A percentile compares a stretch with the other conserved stretches of the same genome.
phyloP scores from a whole-genome alignment of 2,797 vertebrate genomes.

The Geotrypetes seraphini region DNA sequence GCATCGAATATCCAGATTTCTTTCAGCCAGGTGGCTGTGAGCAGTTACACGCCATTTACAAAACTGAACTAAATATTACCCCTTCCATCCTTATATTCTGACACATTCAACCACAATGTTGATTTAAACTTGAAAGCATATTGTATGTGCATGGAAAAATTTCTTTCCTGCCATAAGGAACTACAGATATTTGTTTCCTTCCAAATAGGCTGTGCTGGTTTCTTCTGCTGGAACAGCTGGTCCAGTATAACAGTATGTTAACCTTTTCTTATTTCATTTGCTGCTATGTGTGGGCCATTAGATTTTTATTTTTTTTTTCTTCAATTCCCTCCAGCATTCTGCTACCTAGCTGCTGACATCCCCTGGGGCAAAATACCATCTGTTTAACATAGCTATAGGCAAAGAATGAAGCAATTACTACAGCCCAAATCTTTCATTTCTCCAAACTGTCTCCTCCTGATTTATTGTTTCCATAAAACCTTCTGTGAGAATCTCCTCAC shows the following conservation, averaged over 20 bases:
- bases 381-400: slow-evolving; percentile 9
- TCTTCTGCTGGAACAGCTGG: not conserved
- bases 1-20: too few relatives aligned
- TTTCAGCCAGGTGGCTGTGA: too few relatives aligned
- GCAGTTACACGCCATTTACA: too few relatives aligned
- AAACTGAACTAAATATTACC: too few relatives aligned
- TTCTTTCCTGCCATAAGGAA: too few relatives aligned
- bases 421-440: slow-evolving; percentile 8
- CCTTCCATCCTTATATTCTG: too few relatives aligned
- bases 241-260: not conserved
- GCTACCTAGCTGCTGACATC: not conserved
- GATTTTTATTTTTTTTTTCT: too few relatives aligned
- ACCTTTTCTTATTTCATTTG: not conserved
- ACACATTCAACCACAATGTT: too few relatives aligned
- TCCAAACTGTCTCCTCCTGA: slow-evolving; percentile 3
- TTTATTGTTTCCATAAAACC: not conserved
- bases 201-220: not conserved
- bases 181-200: too few relatives aligned
- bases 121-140: too few relatives aligned
- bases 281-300: not conserved
- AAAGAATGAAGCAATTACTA: slow-evolving; percentile 11
- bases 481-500: slow-evolving; percentile 13
- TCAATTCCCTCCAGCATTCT: slow-evolving; percentile 10
- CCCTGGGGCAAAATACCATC: not conserved
- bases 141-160: too few relatives aligned